Percentiles rank a stretch among this genome's conserved stretches.
These are phyloP conservation scores for Morpho helenor DNA, from an alignment of 2,888 invertebrate species.

Conservation along the genomic window DNA sequence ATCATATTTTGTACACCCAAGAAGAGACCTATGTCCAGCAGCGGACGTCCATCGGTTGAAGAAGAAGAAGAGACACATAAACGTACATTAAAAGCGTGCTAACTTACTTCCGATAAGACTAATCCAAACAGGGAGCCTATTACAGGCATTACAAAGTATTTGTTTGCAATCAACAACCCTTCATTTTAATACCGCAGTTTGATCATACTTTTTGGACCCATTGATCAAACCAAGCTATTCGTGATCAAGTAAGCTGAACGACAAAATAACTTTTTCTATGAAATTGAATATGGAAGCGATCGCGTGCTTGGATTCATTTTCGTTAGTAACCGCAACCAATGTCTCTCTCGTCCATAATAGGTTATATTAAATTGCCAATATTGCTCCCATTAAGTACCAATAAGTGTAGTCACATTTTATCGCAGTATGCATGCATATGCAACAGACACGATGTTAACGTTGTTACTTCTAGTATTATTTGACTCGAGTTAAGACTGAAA, in stretches of 20 bases:
- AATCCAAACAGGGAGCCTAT: too few relatives aligned
- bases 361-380: slow-evolving; percentile 61
- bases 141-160: too few relatives aligned
- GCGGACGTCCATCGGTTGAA: too few relatives aligned
- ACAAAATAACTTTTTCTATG: slow-evolving; percentile 67
- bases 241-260: slow-evolving; percentile 51
- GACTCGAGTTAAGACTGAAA: too few relatives aligned
- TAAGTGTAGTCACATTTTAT: slow-evolving; percentile 36
- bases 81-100: too few relatives aligned
- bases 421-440: slow-evolving; percentile 1
- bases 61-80: too few relatives aligned
- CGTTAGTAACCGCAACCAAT: slow-evolving; percentile 49
- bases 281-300: slow-evolving; percentile 64
- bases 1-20: too few relatives aligned
- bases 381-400: slow-evolving; percentile 48
- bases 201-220: slow-evolving; percentile 2
- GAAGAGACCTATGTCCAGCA: too few relatives aligned
- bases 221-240: slow-evolving; percentile 54
- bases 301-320: slow-evolving; percentile 60
- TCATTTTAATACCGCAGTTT: too few relatives aligned
- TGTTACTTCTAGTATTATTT: background rate
- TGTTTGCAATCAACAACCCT: too few relatives aligned
- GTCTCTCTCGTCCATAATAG: slow-evolving; percentile 62
- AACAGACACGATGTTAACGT: background rate
- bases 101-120: too few relatives aligned